phyloP scores from a whole-genome alignment of 2,797 vertebrate species.

The Poliocrania exsul region DNA sequence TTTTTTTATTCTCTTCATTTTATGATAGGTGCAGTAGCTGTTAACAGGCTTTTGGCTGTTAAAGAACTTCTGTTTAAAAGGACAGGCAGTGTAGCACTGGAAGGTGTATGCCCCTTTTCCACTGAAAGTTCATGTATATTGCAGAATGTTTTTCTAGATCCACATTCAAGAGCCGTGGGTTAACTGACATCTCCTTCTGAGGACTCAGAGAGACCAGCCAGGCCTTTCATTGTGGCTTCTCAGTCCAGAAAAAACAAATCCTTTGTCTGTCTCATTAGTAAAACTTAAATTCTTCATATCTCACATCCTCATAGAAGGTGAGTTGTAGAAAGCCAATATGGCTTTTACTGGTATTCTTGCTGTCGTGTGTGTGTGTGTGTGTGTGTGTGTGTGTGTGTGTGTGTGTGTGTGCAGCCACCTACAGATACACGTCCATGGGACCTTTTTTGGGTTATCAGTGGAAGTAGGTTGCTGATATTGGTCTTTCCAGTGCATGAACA shows the following conservation, averaged over 20 bases:
- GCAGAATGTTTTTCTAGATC: background rate
- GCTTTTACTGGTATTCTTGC: background rate
- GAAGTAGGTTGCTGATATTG: background rate
- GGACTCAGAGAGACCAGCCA: background rate
- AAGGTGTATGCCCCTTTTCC: background rate
- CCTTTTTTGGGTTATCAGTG: background rate
- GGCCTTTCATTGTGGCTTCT: background rate
- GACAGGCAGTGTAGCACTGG: background rate
- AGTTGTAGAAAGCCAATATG: background rate
- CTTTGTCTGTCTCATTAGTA: background rate
- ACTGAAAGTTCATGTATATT: background rate
- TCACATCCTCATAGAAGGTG: background rate
- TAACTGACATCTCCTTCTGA: background rate
- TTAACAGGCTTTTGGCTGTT: background rate
- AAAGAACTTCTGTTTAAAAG: background rate
- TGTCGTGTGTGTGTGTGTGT: background rate
- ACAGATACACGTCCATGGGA: background rate
- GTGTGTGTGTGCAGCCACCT: background rate
- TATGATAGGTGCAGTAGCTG: background rate
- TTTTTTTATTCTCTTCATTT: background rate
- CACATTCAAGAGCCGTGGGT: background rate
- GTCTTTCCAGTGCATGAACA: background rate
- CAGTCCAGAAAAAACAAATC: background rate
- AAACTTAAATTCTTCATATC: background rate
- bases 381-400: accelerated